Evolutionary conservation across 2,888 invertebrate species (phyloP).

Genomic region (Dicranocentrus wangi): DNA sequence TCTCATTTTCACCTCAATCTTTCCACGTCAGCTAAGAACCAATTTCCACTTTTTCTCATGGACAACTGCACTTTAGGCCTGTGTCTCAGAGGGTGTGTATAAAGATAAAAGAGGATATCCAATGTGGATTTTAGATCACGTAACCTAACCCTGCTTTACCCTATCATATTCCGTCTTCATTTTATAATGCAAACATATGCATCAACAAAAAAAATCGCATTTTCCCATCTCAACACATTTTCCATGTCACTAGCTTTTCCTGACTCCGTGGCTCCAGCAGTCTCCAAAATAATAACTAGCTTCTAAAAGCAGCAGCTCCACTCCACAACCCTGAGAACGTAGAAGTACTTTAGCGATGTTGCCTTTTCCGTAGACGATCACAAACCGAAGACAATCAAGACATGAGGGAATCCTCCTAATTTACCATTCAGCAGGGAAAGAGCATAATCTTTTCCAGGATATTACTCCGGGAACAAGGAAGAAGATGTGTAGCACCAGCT

Average conservation of each 20-base stretch:
- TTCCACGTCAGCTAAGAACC: conserved; percentile 35
- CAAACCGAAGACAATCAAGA: conserved; percentile 12
- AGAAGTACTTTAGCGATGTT: too few relatives aligned
- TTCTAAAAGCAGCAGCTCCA: background rate
- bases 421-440: background rate
- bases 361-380: too few relatives aligned
- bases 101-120: too few relatives aligned
- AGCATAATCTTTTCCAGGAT: background rate
- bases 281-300: background rate
- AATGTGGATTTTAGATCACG: too few relatives aligned
- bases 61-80: conserved; percentile 9
- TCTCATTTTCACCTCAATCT: conserved; percentile 25
- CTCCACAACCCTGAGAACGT: too few relatives aligned
- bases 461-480: background rate
- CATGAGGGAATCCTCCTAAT: background rate
- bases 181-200: conserved; percentile 20
- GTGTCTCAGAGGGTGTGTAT: too few relatives aligned
- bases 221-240: conserved; percentile 16
- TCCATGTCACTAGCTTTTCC: conserved; percentile 14
- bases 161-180: background rate
- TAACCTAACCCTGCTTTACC: background rate
- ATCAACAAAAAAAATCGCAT: background rate
- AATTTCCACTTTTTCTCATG: conserved; percentile 31
- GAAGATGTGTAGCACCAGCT: background rate
- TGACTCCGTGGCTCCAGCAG: background rate